These are phyloP conservation scores for Nasonia oneida DNA, from an alignment of 2,888 invertebrate genomes.

Conservation along the genomic window DNA sequence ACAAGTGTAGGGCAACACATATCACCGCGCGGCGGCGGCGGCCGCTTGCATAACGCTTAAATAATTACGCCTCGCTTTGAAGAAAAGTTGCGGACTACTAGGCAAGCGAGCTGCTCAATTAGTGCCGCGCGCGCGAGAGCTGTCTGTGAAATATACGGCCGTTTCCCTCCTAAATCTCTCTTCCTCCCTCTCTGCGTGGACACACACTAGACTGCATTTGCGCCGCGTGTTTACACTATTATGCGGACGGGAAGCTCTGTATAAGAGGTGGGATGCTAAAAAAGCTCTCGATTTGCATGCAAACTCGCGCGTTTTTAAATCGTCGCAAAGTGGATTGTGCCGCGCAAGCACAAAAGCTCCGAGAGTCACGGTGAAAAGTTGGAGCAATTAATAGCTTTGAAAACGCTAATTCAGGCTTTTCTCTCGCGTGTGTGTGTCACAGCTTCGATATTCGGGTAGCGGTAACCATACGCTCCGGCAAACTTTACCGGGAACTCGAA, in stretches of 20 bases:
- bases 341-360: constrained; percentile 20
- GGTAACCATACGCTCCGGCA: not conserved
- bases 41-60: constrained; percentile 42
- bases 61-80: constrained; percentile 50
- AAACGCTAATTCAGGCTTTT: constrained; percentile 9
- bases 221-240: not conserved
- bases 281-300: not conserved
- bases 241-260: not conserved
- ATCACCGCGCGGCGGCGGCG: not conserved
- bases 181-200: not conserved
- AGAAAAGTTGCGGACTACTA: constrained; percentile 27
- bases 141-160: constrained; percentile 18
- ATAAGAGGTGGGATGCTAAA: not conserved
- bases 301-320: not conserved
- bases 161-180: constrained; percentile 9
- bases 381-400: constrained; percentile 48
- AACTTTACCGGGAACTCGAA: not conserved
- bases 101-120: constrained; percentile 34
- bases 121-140: constrained; percentile 14
- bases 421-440: not conserved
- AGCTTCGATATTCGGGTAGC: not conserved
- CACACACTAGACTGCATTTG: not conserved
- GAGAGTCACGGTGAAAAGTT: constrained; percentile 21
- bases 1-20: not conserved
- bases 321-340: constrained; percentile 15